Evolutionary conservation across 2,797 vertebrate species (phyloP), one percentile per base, ranked within the genome.

Genomic region (Loriculus beryllinus): DNA sequence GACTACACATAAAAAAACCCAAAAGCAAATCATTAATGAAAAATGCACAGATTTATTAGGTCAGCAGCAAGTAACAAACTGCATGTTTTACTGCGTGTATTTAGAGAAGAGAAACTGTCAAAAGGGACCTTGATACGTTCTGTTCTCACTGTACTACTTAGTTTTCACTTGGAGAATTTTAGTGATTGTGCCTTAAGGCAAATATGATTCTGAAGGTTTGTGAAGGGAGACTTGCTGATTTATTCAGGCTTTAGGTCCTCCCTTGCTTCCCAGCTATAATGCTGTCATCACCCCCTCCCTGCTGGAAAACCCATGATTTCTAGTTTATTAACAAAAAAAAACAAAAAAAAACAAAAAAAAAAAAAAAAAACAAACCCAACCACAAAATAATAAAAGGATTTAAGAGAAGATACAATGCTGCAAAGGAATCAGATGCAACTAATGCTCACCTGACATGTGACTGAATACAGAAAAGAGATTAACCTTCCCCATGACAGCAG

Each of bases 1-100:
- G 98, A 99, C 99, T 99, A 94, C 33, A 81, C n/a, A 91, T 13
- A 69, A 77, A 76, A 84, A 31, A 6, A n/a, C n/a, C 37, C 51
- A 83, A 89, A 64, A 80, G 26, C 49, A 89, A 78, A 82, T 25
- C 35, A 87, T 67, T 62, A 87, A 87, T 43, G 22, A 56, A 82
- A 92, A 89, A 65, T 12, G 10, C 29, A 47, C 29, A 78, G 45
- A n/a, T 84, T 69, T 56, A 74, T 68, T 60, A 86, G 51, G 51
- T 65, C 78, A 70, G 29, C 4, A 3, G 48, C 29, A 95, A 86
- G 15, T 18, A 83, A 39, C 48, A 57, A 57, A 20, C n/a, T 69
- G 25, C 14, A 57, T 5, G 13, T 43, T 85, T 87, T 64, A 89
- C 29, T 71, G 71, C 69, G 87, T 10, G 37, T 25, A 62, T n/a